These are phyloP conservation scores for Spisula solida DNA, from an alignment of 2,888 invertebrate genomes.

Conservation along the genomic window DNA sequence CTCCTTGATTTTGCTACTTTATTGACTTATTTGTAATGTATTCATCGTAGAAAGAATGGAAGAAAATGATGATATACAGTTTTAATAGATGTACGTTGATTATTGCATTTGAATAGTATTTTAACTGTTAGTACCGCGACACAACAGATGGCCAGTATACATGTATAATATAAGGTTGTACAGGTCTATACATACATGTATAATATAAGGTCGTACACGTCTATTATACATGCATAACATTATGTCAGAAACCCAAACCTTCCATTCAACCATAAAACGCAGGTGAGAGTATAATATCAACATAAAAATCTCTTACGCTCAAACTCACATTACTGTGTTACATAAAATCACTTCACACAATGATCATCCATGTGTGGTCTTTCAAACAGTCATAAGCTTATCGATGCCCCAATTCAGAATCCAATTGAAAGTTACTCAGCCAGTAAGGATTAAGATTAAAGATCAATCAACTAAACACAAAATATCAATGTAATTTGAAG, in stretches of 20 bases:
- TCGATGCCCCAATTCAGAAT: neutral
- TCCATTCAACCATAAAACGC: neutral
- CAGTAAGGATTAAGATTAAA: neutral
- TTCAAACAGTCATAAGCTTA: neutral
- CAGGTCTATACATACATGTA: too few species aligned
- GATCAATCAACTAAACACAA: neutral
- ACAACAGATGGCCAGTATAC: too few species aligned
- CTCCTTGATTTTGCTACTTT: too few species aligned
- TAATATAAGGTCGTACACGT: too few species aligned
- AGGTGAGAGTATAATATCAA: slow-evolving; percentile 5
- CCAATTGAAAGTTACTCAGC: too few species aligned
- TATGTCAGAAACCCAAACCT: neutral
- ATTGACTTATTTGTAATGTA: too few species aligned
- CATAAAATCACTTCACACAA: neutral
- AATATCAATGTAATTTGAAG: neutral
- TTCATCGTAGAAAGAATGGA: too few species aligned
- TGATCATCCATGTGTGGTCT: neutral
- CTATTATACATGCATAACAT: neutral
- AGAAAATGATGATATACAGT: too few species aligned
- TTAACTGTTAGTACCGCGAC: too few species aligned
- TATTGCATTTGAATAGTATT: too few species aligned
- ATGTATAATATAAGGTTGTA: too few species aligned
- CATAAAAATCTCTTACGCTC: neutral
- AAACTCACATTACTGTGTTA: neutral
- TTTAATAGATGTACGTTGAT: too few species aligned